These are phyloP conservation scores for Drosophila cardini DNA, from an alignment of 1,140 invertebrate genomes.

Conservation along the genomic window DNA sequence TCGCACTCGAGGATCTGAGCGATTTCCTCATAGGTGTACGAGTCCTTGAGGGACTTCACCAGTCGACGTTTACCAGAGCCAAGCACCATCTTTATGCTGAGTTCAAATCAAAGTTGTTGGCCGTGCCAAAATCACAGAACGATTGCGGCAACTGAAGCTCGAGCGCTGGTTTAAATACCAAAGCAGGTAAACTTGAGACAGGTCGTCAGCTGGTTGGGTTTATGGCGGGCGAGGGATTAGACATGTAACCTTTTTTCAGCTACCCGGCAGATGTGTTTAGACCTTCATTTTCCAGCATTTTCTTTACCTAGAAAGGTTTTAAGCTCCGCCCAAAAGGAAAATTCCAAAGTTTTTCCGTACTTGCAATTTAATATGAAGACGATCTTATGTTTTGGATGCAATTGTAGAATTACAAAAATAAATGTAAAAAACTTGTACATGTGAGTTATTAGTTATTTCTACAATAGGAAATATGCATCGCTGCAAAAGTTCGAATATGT, in stretches of 20 bases:
- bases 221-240: conserved; percentile 32
- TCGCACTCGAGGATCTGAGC: conserved; percentile 64
- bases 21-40: conserved; percentile 52
- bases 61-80: conserved; percentile 35
- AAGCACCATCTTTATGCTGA: conserved; percentile 45
- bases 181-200: conserved; percentile 23
- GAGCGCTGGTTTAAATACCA: conserved; percentile 17
- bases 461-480: conserved; percentile 76
- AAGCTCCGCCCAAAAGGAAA: neutral
- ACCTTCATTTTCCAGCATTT: neutral
- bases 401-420: conserved; percentile 80
- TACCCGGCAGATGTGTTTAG: neutral
- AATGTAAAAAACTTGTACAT: conserved; percentile 83
- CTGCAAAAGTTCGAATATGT: conserved; percentile 59
- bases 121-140: conserved; percentile 30
- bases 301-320: neutral
- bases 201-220: neutral
- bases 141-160: conserved; percentile 14
- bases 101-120: conserved; percentile 25
- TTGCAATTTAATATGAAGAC: conserved; percentile 74
- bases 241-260: neutral
- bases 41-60: conserved; percentile 41
- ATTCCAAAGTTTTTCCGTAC: conserved; percentile 35
- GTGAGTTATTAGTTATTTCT: conserved; percentile 72
- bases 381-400: conserved; percentile 56